Percentiles rank a stretch among this genome's conserved stretches.
These are phyloP conservation scores for Psylliodes chrysocephalus DNA, from an alignment of 2,888 invertebrate genomes.

Conservation along the genomic window DNA sequence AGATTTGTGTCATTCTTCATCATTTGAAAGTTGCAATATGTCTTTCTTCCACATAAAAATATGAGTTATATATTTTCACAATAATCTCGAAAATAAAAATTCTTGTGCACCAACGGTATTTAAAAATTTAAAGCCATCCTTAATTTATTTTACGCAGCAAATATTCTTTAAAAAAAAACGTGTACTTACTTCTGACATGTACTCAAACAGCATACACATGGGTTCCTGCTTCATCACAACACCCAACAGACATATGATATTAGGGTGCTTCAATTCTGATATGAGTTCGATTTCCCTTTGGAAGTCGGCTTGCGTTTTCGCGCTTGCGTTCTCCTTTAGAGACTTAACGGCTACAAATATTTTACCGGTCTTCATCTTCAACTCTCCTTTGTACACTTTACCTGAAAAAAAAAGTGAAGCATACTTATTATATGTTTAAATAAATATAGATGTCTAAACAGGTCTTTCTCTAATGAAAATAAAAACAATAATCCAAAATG, in stretches of 20 bases:
- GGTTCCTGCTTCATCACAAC: constrained; percentile 91
- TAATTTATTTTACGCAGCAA: too few relatives aligned
- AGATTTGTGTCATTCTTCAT: too few relatives aligned
- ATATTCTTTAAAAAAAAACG: not conserved
- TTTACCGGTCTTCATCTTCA: constrained; percentile 75
- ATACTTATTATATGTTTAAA: too few relatives aligned
- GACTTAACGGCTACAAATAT: constrained; percentile 93
- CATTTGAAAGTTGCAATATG: too few relatives aligned
- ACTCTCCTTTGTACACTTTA: constrained; percentile 95
- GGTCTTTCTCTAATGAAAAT: too few relatives aligned
- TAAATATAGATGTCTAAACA: too few relatives aligned
- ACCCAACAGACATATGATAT: constrained; percentile 94
- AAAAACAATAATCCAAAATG: too few relatives aligned
- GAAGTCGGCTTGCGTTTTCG: constrained; percentile 92
- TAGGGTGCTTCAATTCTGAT: constrained; percentile 93
- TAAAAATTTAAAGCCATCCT: too few relatives aligned
- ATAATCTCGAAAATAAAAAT: too few relatives aligned
- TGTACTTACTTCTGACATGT: constrained; percentile 79
- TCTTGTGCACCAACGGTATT: too few relatives aligned
- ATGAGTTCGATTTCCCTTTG: constrained; percentile 93
- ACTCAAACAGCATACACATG: constrained; percentile 96
- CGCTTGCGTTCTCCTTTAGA: constrained; percentile 90
- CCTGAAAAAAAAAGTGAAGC: constrained; percentile 66
- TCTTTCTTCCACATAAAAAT: too few relatives aligned
- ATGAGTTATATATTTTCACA: too few relatives aligned